Percentiles rank a stretch among this genome's conserved stretches.
These are phyloP conservation scores for Drosophila guanche DNA, from an alignment of 1,140 invertebrate genomes.

Conservation along the genomic window DNA sequence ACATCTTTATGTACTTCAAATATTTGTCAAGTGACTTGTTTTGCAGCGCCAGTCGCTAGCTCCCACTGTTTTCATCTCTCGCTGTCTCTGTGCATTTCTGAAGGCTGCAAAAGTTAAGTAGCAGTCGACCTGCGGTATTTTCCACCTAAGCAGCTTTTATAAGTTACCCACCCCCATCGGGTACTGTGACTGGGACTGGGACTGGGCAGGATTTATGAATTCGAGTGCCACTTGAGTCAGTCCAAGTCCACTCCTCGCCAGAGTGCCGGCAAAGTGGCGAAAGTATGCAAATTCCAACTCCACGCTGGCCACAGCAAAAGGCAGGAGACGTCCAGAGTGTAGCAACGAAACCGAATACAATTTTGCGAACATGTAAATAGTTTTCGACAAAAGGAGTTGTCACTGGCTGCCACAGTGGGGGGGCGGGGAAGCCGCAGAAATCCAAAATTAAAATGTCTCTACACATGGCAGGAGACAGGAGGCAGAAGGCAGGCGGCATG, in stretches of 20 bases:
- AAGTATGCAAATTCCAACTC: constrained; percentile 31
- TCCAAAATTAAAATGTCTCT: constrained; percentile 71
- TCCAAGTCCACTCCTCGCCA: constrained; percentile 12
- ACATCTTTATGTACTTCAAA: neutral
- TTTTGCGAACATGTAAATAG: constrained; percentile 70
- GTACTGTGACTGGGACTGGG: constrained; percentile 18
- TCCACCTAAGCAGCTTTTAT: constrained; percentile 63
- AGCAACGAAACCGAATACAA: constrained; percentile 47
- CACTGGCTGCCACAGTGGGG: constrained; percentile 55
- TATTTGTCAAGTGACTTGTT: constrained; percentile 71
- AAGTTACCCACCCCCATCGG: constrained; percentile 6
- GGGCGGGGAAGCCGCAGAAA: constrained; percentile 48
- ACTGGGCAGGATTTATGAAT: constrained; percentile 58
- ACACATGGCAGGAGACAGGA: no score
- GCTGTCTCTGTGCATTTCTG: constrained; percentile 36
- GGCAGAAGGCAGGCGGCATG: constrained; percentile 6
- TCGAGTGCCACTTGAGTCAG: constrained; percentile 30
- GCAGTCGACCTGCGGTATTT: constrained; percentile 47
- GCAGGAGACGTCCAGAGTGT: constrained; percentile 1
- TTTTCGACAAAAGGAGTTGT: constrained; percentile 71
- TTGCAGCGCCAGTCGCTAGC: constrained; percentile 28
- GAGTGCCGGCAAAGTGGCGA: constrained; percentile 36
- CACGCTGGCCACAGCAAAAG: constrained; percentile 38
- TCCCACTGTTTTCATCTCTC: constrained; percentile 42
- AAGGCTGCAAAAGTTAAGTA: constrained; percentile 44